Evolutionary conservation across 2,113 vertebrate genomes (phyloP).

Genomic region (Mystacornis crossleyi): DNA sequence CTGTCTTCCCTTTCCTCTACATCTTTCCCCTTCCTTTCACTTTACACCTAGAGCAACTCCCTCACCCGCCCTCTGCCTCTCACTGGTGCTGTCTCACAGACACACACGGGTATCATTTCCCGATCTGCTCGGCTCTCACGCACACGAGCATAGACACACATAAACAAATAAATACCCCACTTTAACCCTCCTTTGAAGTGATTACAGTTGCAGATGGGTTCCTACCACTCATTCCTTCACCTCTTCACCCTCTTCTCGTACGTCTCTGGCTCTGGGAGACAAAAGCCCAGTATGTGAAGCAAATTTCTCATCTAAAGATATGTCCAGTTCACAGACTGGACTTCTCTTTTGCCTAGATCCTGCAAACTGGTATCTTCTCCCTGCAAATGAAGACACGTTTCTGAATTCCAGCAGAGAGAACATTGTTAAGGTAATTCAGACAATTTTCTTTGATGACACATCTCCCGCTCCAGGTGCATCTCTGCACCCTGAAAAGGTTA

Average conservation of each 20-base stretch:
- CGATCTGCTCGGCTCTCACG: neutral
- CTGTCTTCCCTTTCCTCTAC: neutral
- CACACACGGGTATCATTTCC: neutral
- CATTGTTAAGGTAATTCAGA: neutral
- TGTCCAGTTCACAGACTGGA: neutral
- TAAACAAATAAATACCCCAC: neutral
- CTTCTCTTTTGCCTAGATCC: neutral
- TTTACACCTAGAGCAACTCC: neutral
- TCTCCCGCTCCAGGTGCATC: neutral
- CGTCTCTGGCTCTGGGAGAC: neutral
- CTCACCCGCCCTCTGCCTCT: neutral
- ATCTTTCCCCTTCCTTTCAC: neutral
- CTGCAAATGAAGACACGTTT: neutral
- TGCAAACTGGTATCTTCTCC: neutral
- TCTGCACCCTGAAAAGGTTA: slow-evolving; percentile 8
- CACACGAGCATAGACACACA: neutral
- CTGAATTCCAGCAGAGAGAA: slow-evolving; percentile 4
- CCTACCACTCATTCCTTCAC: neutral
- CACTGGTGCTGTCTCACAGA: neutral
- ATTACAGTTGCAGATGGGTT: neutral
- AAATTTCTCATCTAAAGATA: neutral
- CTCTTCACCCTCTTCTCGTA: neutral
- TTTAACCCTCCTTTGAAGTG: neutral
- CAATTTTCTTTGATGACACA: slow-evolving; percentile 38
- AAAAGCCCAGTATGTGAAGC: neutral